Base-by-base conservation (phyloP, 1,140 invertebrate species). In the Aradophagus sp. region DNA sequence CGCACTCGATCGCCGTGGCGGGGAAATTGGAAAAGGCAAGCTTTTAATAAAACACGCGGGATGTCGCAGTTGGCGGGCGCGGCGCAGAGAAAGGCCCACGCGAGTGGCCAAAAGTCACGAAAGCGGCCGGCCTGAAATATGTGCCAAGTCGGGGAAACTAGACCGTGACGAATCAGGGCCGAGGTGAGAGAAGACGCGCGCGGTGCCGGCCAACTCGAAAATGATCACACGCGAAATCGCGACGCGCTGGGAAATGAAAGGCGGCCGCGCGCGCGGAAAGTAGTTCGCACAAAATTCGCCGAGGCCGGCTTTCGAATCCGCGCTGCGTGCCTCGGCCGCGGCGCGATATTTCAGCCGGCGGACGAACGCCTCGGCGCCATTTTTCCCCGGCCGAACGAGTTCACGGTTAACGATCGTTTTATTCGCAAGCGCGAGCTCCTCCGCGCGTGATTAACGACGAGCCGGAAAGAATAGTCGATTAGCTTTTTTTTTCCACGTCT, bases 141-240 rank as follows among this genome's bases (percentile, higher is more conserved):
- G 71, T 63, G 61, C 63, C 58, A 66, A 74, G 70, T 68, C 63
- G 45, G 45, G 72, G 74, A 78, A 80, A 78, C 76, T 79, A 79
- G 79, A 79, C 71, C 79, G 77, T 79, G 73, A 79, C 78, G 77
- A 75, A 77, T 78, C 74, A 67, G 71, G 73, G 66, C 65, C 66
- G 59, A 62, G 73, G 62, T 74, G 73, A 78, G 73, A 16, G 65
- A 58, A 56, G 56, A 73, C 45, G 56, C 53, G 63, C 62, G 63
- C 34, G 62, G 53, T 42, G 62, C 26, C 42, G 55, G 59, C 63
- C 45, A 67, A 63, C 67, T 73, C 69, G 68, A 65, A 67, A 77
- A 72, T 62, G 62, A 63, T 67, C 62, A 62, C 62, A 67, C 20
- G 56, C 62, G 69, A 73, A 67, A 67, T 62, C 41, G 69, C 61